phyloP scores from a whole-genome alignment of 64 coral and sea anemone species.

The Pocillopora damicornis region DNA sequence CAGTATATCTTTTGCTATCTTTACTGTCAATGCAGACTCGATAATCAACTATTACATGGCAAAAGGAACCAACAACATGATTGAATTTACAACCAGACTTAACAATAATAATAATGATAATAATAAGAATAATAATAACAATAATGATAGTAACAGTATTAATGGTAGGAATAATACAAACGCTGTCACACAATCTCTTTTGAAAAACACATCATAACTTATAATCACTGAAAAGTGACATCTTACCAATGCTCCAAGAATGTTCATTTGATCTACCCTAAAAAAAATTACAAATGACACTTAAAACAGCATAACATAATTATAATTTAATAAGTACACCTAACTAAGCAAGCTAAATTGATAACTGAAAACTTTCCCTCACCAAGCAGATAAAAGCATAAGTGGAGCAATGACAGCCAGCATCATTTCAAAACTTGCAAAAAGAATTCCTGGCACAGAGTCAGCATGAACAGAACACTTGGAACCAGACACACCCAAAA shows the following conservation, averaged over 20 bases:
- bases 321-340: too few species aligned
- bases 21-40: too few species aligned
- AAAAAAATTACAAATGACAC: neutral
- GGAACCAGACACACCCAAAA: slow-evolving; percentile 62
- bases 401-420: slow-evolving; percentile 69
- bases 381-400: slow-evolving; percentile 84
- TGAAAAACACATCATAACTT: too few species aligned
- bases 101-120: too few species aligned
- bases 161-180: too few species aligned
- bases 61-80: too few species aligned
- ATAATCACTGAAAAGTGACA: too few species aligned
- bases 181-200: too few species aligned
- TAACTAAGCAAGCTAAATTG: neutral
- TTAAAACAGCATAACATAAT: neutral
- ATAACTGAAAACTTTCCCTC: neutral
- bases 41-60: too few species aligned
- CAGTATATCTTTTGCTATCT: too few species aligned
- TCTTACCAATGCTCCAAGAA: slow-evolving; percentile 60
- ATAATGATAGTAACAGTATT: too few species aligned
- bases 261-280: slow-evolving; percentile 56
- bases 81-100: too few species aligned
- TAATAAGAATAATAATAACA: neutral
- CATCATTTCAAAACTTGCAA: slow-evolving; percentile 91
- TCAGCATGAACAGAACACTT: slow-evolving; percentile 51
- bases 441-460: slow-evolving; percentile 37